Evolutionary conservation across 1,140 invertebrate genomes (phyloP), one percentile per base, ranked within the genome.

Genomic region (Drosophila baimaii): DNA sequence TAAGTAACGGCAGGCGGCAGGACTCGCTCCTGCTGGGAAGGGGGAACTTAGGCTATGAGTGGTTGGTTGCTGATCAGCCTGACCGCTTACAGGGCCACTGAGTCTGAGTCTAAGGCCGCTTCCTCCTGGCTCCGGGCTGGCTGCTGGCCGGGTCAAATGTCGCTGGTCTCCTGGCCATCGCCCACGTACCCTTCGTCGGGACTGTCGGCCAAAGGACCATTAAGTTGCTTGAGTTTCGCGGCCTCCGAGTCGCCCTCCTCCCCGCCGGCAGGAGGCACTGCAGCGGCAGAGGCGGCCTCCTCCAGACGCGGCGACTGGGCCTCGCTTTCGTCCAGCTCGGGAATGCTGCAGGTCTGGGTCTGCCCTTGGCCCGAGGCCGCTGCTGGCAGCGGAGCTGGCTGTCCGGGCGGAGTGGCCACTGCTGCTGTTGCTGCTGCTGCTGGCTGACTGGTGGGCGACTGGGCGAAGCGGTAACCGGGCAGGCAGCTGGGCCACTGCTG

Each of bases 151-250:
- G 66, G 66, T 94, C 94, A 94, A 91, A 94, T 94, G 77, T 94
- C 94, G 79, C 93, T 93, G 54, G 88, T 90, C 90, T 93, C 93
- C 46, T 92, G 91, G 6, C 92, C 94, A 85, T 97, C 96, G 27
- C 96, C 96, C 44, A 96, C 96, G 90, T 97, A 97, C 2, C 96
- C 96, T 90, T 97, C 96, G 90, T 97, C 96, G 6, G 96, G 96
- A 90, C 96, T 97, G 78, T 97, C 96, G 4, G 95, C 95, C 73
- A 96, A 93, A n/a, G 94, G 93, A 63, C 94, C 95, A 63, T 92
- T 93, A 19, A 90, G 74, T 55, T 90, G 90, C 62, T 77, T 90
- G 10, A 92, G 73, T 72, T 91, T 91, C n/a, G 71, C 65, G 27
- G 82, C 62, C 55, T 83, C 76, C 41, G 79, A 25, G 46, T 91